Evolutionary conservation across 2,797 vertebrate species (phyloP).

Genomic region (Pseudocheirus occidentalis): DNA sequence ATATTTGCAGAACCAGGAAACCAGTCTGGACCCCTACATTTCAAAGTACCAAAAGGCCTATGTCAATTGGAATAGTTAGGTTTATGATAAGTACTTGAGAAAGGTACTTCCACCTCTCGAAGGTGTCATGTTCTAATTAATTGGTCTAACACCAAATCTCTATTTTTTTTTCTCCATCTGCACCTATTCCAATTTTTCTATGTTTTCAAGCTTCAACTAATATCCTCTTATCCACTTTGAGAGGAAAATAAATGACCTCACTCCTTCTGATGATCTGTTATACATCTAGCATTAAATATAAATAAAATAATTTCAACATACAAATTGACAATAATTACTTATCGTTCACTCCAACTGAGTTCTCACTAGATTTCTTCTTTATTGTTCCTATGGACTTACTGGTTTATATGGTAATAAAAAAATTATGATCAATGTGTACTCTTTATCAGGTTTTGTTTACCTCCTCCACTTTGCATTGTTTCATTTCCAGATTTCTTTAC

Average conservation of each 20-base stretch:
- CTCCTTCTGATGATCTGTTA: background rate
- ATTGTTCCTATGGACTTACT: background rate
- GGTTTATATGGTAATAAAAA: background rate
- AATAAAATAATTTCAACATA: background rate
- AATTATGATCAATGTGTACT: background rate
- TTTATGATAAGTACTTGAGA: background rate
- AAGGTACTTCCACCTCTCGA: background rate
- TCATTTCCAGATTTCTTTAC: background rate
- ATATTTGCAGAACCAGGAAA: too few species aligned
- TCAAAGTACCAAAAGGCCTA: too few species aligned
- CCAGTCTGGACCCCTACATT: too few species aligned
- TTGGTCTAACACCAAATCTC: background rate
- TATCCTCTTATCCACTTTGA: background rate
- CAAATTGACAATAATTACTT: background rate
- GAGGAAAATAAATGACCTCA: background rate
- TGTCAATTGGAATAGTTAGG: background rate
- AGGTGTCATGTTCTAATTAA: background rate
- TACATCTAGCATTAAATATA: background rate
- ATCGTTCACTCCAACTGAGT: background rate
- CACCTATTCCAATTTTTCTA: background rate
- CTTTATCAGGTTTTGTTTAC: background rate
- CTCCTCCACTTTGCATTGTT: background rate
- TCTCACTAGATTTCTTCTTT: background rate
- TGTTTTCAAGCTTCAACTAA: background rate
- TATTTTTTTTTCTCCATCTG: background rate